Conservation (phyloP, 2,797 vertebrate genomes). For the Chelon labrosus region DNA sequence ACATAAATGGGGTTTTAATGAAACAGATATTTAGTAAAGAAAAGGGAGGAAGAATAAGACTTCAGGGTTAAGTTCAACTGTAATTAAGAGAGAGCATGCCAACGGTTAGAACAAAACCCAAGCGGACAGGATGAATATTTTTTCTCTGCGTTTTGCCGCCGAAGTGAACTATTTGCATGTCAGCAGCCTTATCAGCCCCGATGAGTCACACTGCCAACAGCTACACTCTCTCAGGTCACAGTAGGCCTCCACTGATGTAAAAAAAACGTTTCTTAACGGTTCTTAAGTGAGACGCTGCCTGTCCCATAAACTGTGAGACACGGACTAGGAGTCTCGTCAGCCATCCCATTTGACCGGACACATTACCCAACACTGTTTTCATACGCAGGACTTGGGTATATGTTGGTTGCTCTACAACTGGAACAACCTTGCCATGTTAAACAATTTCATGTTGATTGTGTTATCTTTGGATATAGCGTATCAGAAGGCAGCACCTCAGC, state of each 20-base stretch:
- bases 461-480: too few relatives aligned
- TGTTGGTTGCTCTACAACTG: too few relatives aligned
- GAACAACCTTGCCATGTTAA: too few relatives aligned
- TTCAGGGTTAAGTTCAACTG: background rate
- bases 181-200: constrained; percentile 57
- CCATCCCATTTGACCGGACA: too few relatives aligned
- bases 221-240: constrained; percentile 7
- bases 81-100: background rate
- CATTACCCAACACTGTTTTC: too few relatives aligned
- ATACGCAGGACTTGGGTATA: too few relatives aligned
- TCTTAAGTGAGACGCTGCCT: background rate
- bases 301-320: too few relatives aligned
- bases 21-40: background rate
- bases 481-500: background rate
- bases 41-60: constrained; percentile 3
- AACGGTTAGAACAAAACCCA: constrained; percentile 16
- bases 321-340: too few relatives aligned
- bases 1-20: too few relatives aligned
- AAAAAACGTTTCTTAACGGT: too few relatives aligned
- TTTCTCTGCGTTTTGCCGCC: constrained; percentile 14
- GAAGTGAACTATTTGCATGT: constrained; percentile 69
- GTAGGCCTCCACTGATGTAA: background rate
- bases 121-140: constrained; percentile 11
- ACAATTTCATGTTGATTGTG: too few relatives aligned
- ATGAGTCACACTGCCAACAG: constrained; percentile 61